A percentile compares a stretch with the other conserved stretches of the same genome.
Conservation (phyloP, 2,888 invertebrate species). For the Resseliella maxima region DNA sequence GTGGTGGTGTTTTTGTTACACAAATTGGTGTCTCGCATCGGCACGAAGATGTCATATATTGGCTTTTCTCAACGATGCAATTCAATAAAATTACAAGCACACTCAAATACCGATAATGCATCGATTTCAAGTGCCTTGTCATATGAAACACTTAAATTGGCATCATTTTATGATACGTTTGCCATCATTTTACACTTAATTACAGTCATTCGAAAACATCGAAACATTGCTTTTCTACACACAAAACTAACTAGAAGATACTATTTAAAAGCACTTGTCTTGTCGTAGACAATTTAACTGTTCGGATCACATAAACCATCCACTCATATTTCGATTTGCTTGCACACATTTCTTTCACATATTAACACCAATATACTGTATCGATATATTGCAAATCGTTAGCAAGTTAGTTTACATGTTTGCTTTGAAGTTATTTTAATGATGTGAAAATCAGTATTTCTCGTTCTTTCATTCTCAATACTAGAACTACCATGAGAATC, state of each 20-base stretch:
- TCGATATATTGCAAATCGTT: not conserved
- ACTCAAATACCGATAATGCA: conserved; percentile 31
- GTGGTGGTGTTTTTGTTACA: not conserved
- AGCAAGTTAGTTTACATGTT: not conserved
- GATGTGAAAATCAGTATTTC: not conserved
- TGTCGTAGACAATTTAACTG: too few species aligned
- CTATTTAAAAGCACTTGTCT: not conserved
- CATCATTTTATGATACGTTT: conserved; percentile 1
- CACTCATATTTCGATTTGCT: not conserved
- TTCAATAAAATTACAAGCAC: conserved; percentile 42
- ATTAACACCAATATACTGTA: too few species aligned
- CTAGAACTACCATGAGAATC: not conserved
- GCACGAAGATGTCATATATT: conserved; percentile 33
- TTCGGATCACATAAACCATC: too few species aligned
- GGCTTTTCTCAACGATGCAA: conserved; percentile 17
- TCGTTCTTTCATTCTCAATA: not conserved
- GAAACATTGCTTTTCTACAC: not conserved
- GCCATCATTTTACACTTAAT: conserved; percentile 2
- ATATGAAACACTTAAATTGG: conserved; percentile 19
- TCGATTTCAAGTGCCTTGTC: conserved; percentile 22
- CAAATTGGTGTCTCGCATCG: not conserved
- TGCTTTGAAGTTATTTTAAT: not conserved
- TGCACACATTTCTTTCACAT: not conserved
- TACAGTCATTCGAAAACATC: not conserved
- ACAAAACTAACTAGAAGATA: not conserved